Base-by-base conservation (phyloP, 2,797 vertebrate species). In the Australoheros facetus region DNA sequence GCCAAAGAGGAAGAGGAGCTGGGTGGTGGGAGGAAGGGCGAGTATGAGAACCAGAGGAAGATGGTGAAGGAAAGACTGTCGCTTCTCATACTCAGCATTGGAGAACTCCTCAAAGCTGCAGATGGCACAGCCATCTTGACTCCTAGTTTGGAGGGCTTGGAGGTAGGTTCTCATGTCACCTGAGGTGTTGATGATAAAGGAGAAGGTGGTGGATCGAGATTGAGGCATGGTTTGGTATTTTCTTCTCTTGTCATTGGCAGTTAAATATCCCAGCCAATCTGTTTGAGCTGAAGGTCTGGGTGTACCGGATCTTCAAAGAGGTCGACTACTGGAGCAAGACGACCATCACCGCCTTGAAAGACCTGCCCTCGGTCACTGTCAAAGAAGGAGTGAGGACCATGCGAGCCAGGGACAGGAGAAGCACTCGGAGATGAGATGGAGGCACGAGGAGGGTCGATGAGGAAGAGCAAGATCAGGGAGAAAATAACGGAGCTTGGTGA, bases 271-370 rank as follows among this genome's bases (percentile, higher is more conserved):
- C 87, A 1, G 57, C 79, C 5, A 4, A 9, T 23, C 23, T 86
- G 78, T 95, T 95, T 66, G 89, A 90, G 37, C 45, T 96, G 73
- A 96, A 96, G 91, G 48, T 91, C 56, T 95, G 95, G 95, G 85
- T 94, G 30, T 94, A 93, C 79, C 85, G 85, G n/a, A 79, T 96
- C 83, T 93, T 89, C 82, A 88, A 79, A 84, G 96, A 96, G 74
- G 77, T 96, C 70, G 91, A 94, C 16, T 86, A 93, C 91, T 96
- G 95, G 95, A 88, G 91, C 56, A 88, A 85, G 80, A 89, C 26
- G 0, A 74, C 95, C 51, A 71, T 88, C 54, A 85, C 88, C 71
- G 88, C 80, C 56, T 84, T 96, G 77, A 83, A 89, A 56, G 82
- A 81, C 7, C 84, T 93, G 69, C 78, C 87, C 13, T 19, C 64